Percentiles rank a stretch among this genome's conserved stretches.
Evolutionary conservation across 2,797 vertebrate genomes (phyloP).

Genomic region (Labeo calbasu): DNA sequence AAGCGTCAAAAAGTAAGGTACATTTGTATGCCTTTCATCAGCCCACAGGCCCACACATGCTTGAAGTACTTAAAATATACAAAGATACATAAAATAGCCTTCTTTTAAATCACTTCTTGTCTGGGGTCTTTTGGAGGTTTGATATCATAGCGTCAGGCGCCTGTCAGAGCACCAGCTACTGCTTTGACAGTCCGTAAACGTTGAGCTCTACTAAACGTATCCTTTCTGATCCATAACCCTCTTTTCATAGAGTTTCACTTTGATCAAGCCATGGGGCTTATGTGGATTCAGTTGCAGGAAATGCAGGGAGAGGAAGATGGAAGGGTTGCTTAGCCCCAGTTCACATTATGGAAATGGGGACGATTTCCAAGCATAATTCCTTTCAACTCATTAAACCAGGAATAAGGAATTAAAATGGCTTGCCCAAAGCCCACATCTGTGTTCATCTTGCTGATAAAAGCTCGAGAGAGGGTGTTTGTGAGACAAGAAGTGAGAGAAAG

Average conservation of each 20-base stretch:
- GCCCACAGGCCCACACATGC: constrained; percentile 1
- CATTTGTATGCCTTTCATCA: background rate
- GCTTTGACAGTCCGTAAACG: constrained; percentile 33
- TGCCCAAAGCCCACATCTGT: constrained; percentile 33
- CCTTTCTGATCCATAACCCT: constrained; percentile 39
- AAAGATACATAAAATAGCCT: constrained; percentile 16
- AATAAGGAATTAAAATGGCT: constrained; percentile 54
- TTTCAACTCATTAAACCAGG: constrained; percentile 50
- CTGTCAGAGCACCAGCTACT: constrained; percentile 20
- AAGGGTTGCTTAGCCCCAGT: constrained; percentile 19
- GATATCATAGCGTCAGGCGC: constrained; percentile 30
- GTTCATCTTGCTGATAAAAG: constrained; percentile 24
- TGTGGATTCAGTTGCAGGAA: constrained; percentile 24
- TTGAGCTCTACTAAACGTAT: constrained; percentile 39
- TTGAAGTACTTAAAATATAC: background rate
- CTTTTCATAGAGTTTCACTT: constrained; percentile 25
- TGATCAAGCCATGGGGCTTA: constrained; percentile 46
- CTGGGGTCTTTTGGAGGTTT: constrained; percentile 33
- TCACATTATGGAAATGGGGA: constrained; percentile 37
- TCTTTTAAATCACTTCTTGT: constrained; percentile 44
- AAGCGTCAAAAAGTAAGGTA: constrained; percentile 2
- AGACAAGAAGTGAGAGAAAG: constrained; percentile 22
- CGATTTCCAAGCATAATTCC: constrained; percentile 38
- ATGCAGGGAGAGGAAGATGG: background rate
- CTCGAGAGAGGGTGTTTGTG: background rate